These are phyloP conservation scores for Patiria pectinifera DNA, from an alignment of 53 echinoderm and acorn worm genomes.

Conservation along the genomic window DNA sequence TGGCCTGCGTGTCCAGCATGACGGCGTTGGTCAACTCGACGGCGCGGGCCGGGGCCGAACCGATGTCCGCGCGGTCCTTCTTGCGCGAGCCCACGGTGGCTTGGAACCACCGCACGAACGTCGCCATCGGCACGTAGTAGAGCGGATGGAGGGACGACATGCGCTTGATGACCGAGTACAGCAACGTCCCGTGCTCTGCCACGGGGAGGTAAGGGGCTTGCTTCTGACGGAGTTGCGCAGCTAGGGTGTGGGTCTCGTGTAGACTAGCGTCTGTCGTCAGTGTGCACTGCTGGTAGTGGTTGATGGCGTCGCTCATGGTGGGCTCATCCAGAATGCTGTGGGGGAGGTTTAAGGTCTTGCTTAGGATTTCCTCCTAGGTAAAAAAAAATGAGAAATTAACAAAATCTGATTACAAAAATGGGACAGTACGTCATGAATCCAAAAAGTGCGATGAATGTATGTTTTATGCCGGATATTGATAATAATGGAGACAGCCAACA, in stretches of 20 bases:
- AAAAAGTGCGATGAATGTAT: too few relatives aligned
- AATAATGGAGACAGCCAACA: too few relatives aligned
- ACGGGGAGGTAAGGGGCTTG: slow-evolving; percentile 75
- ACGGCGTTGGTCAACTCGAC: slow-evolving; percentile 83
- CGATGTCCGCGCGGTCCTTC: slow-evolving; percentile 82
- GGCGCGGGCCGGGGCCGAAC: slow-evolving; percentile 83
- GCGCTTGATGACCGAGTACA: slow-evolving; percentile 73
- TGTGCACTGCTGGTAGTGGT: slow-evolving; percentile 71
- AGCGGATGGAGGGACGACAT: slow-evolving; percentile 75
- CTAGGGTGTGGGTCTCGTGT: slow-evolving; percentile 75
- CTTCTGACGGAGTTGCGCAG: slow-evolving; percentile 74
- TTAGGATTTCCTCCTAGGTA: slow-evolving; percentile 77
- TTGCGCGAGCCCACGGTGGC: slow-evolving; percentile 67
- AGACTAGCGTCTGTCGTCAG: slow-evolving; percentile 74
- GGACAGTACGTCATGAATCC: too few relatives aligned
- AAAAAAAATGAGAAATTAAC: background rate
- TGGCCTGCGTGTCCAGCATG: slow-evolving; percentile 69
- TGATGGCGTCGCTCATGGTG: slow-evolving; percentile 71
- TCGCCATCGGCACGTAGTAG: slow-evolving; percentile 73
- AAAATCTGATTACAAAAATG: background rate
- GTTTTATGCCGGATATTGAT: too few relatives aligned
- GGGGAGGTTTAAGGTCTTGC: slow-evolving; percentile 74
- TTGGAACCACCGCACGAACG: slow-evolving; percentile 72
- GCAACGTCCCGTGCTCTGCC: slow-evolving; percentile 86
- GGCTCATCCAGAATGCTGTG: slow-evolving; percentile 84